These are phyloP conservation scores for Helarctos malayanus DNA, from an alignment of 2,797 vertebrate genomes.

Conservation along the genomic window DNA sequence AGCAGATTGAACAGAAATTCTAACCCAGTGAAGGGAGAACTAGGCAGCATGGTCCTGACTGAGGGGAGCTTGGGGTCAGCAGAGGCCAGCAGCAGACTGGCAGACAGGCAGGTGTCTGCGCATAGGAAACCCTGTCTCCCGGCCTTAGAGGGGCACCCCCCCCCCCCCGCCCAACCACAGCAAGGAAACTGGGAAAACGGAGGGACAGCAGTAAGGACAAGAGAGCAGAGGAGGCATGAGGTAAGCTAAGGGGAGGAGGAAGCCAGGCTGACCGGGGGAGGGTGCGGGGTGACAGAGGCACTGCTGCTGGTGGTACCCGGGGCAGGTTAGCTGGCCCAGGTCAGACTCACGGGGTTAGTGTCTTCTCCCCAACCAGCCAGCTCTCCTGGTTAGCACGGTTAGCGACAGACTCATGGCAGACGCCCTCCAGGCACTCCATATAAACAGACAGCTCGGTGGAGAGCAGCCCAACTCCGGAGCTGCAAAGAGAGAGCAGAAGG, in stretches of 20 bases:
- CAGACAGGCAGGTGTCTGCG: not conserved
- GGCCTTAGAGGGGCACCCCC: not conserved
- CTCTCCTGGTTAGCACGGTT: constrained; percentile 68
- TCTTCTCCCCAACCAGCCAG: constrained; percentile 80
- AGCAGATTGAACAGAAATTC: not conserved
- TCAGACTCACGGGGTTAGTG: constrained; percentile 82
- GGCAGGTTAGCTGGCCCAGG: constrained; percentile 43
- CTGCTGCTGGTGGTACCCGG: not conserved
- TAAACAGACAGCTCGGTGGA: constrained; percentile 76
- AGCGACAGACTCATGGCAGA: constrained; percentile 77
- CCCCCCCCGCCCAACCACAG: not conserved
- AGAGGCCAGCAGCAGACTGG: not conserved
- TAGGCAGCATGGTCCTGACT: not conserved
- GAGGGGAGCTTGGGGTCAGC: too few relatives aligned
- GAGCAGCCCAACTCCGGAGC: constrained; percentile 80
- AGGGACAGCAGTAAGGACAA: not conserved
- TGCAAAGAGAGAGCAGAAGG: constrained; percentile 79
- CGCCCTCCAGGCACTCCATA: constrained; percentile 79
- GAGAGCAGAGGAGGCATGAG: not conserved
- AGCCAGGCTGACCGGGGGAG: not conserved
- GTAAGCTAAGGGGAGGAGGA: not conserved
- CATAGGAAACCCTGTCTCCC: not conserved
- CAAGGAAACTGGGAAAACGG: not conserved
- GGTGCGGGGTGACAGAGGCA: not conserved
- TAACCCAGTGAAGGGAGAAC: not conserved